A percentile compares a stretch with the other conserved stretches of the same genome.
phyloP scores from a whole-genome alignment of 2,888 invertebrate genomes.

The Arrhopalites spinosus region DNA sequence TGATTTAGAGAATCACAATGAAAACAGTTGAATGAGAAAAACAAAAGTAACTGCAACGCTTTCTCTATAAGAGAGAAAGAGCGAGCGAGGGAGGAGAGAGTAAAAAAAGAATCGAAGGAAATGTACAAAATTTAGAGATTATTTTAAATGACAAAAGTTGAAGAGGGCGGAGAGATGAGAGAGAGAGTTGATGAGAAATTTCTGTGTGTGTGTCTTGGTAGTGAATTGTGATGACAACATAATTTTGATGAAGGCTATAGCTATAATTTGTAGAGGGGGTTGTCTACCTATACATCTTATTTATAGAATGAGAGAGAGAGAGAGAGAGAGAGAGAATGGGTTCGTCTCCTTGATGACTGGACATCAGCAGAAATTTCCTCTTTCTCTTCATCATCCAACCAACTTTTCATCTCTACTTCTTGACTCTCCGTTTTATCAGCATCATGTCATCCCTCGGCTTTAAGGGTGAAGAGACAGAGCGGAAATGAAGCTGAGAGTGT shows the following conservation, averaged over 20 bases:
- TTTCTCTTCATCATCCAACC: no score
- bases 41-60: neutral
- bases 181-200: neutral
- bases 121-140: neutral
- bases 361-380: no score
- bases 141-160: neutral
- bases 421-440: no score
- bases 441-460: no score
- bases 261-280: neutral
- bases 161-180: neutral
- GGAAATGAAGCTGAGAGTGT: constrained; percentile 20
- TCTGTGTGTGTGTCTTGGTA: neutral
- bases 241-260: neutral
- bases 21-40: no score
- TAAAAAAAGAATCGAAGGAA: neutral
- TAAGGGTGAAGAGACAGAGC: no score
- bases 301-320: no score
- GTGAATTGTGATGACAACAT: neutral
- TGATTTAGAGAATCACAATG: no score
- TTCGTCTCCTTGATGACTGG: no score
- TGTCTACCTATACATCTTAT: no score
- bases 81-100: neutral
- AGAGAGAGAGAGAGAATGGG: no score
- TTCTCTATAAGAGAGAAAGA: neutral
- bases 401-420: no score